Evolutionary conservation across 2,797 vertebrate genomes (phyloP).

Genomic region (Eulemur coronatus): DNA sequence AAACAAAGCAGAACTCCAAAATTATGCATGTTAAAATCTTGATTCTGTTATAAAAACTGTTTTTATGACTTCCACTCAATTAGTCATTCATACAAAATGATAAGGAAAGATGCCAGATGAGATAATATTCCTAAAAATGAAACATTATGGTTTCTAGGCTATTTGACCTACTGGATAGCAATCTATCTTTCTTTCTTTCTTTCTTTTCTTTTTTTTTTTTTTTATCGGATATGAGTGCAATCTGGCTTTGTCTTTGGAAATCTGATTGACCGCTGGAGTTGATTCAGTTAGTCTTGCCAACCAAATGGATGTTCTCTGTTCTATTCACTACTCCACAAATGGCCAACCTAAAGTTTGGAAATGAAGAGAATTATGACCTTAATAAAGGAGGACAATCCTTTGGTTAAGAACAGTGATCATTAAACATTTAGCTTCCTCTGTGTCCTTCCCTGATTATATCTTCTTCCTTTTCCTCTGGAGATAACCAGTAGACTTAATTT

Average conservation of each 20-base stretch:
- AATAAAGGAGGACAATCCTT: neutral
- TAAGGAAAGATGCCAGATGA: neutral
- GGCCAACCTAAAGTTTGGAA: neutral
- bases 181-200: neutral
- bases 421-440: neutral
- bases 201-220: neutral
- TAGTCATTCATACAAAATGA: neutral
- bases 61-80: neutral
- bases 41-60: neutral
- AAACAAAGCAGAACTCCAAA: conserved; percentile 28
- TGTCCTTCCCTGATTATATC: neutral
- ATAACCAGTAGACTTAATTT: neutral
- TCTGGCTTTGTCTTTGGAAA: neutral
- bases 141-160: neutral
- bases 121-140: neutral
- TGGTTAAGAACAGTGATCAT: neutral
- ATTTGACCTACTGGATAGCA: neutral
- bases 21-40: conserved; percentile 20
- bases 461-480: neutral
- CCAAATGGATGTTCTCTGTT: neutral
- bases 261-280: neutral
- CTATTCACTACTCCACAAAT: neutral
- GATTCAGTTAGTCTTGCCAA: neutral
- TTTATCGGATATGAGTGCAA: neutral
- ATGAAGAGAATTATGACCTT: neutral